These are phyloP conservation scores for Vultur gryphus DNA, from an alignment of 2,797 vertebrate genomes.

Conservation along the genomic window DNA sequence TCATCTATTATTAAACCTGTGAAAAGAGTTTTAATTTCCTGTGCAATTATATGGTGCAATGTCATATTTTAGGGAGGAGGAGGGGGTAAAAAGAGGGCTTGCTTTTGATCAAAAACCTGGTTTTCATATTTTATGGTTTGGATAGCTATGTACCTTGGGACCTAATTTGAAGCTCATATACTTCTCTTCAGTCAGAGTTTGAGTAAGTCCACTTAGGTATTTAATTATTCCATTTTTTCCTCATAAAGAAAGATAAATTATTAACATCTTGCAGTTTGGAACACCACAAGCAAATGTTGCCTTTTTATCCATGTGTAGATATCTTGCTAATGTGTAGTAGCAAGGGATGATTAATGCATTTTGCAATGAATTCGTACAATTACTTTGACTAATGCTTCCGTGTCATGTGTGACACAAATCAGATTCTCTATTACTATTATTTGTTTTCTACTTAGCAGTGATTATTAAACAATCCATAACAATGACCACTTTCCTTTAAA, in stretches of 20 bases:
- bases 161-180: conserved; percentile 51
- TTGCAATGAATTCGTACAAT: conserved; percentile 41
- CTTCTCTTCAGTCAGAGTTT: conserved; percentile 28
- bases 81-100: background rate
- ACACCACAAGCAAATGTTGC: background rate
- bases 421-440: conserved; percentile 34
- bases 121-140: conserved; percentile 65
- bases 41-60: conserved; percentile 73
- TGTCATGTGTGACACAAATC: conserved; percentile 16
- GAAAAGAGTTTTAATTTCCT: conserved; percentile 80
- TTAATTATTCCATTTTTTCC: conserved; percentile 62
- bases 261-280: conserved; percentile 34
- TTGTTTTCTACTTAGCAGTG: conserved; percentile 46
- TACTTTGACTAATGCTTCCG: conserved; percentile 31
- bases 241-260: conserved; percentile 62
- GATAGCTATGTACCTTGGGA: conserved; percentile 47
- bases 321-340: conserved; percentile 22
- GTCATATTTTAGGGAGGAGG: conserved; percentile 48
- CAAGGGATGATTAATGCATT: conserved; percentile 46
- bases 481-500: conserved; percentile 22
- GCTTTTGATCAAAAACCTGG: conserved; percentile 63
- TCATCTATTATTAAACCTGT: conserved; percentile 80
- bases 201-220: conserved; percentile 49
- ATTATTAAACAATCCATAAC: conserved; percentile 60
- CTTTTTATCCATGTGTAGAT: conserved; percentile 17